Evolutionary conservation across 1,140 invertebrate species (phyloP), one percentile per base, ranked within the genome.

Genomic region (Macrobrachium nipponense): DNA sequence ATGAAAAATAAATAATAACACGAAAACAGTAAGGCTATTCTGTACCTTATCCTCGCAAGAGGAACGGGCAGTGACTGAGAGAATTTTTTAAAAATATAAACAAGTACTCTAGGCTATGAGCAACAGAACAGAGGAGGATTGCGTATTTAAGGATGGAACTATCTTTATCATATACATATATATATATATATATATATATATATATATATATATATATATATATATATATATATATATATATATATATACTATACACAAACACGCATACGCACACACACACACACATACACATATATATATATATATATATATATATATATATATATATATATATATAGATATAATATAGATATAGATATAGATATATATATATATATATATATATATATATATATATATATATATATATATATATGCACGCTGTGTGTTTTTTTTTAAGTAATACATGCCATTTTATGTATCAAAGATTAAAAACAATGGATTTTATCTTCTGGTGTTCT

Each of bases 201-300:
- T n/a, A 68, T 68, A 68, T 68, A 68, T n/a, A 68, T 68, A 68
- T 68, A 68, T 68, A 68, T 68, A 68, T 68, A 68, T n/a, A n/a
- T 68, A n/a, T 68, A n/a, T 68, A 27, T 68, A 7, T 68, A n/a
- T 68, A n/a, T 68, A 68, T 11, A 68, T 68, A 68, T n/a, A n/a
- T 12, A 68, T n/a, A 11, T 18, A n/a, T 68, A n/a, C n/a, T n/a
- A n/a, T n/a, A n/a, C n/a, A n/a, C n/a, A n/a, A n/a, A n/a, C n/a
- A n/a, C n/a, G n/a, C n/a, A n/a, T n/a, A n/a, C n/a, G n/a, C n/a
- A n/a, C n/a, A n/a, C n/a, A n/a, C n/a, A n/a, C n/a, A n/a, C n/a
- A n/a, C n/a, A n/a, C n/a, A 68, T 68, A 68, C 20, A n/a, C 20
- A 68, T 68, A 68, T 68, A 68, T 68, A 18, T 68, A 68, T 68